Evolutionary conservation across 2,113 vertebrate species (phyloP), one percentile per base, ranked within the genome.

Genomic region (Onychostoma macrolepis): DNA sequence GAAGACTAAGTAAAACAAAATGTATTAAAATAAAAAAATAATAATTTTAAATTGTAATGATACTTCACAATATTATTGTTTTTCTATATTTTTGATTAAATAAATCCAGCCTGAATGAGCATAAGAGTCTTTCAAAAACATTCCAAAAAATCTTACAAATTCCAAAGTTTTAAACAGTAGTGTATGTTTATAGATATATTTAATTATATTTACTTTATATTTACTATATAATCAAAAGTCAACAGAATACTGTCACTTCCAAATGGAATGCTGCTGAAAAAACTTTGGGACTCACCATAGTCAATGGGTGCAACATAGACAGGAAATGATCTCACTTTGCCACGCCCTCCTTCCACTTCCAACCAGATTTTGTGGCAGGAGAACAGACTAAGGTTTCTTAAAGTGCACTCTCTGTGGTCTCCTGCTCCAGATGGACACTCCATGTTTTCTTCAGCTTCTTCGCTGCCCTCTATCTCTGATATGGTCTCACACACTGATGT

Each of bases 321-420:
- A 4, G 97, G 96, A 77, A 93, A 92, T 74, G 97, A 98, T 17
- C 93, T 90, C 82, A 99, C 91, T 0, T 93, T 95, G 36, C 96
- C 96, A 21, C 95, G 89, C 0, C 76, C 83, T 12, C 96, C 95
- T 4, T 93, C 87, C 24, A 97, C 90, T 76, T 97, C 96, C 61
- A 99, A 88, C 98, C 98, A 99, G 93, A 99, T 94, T 88, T 96
- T 96, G 26, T 99, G 97, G 88, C 97, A 98, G 85, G 94, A 97
- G 0, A 94, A 83, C 56, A 96, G 93, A 87, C 96, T 96, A 87
- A 99, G 93, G 1, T 95, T 94, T 53, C 94, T 91, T 89, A 99
- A 96, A 2, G 93, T 93, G 88, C 97, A 99, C 80, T 94, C 92
- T 0, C 92, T 94, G 87, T 92, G 94, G 75, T 95, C 93, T 36